Evolutionary conservation across 2,888 invertebrate species (phyloP).

Genomic region (Dryococelus australis): DNA sequence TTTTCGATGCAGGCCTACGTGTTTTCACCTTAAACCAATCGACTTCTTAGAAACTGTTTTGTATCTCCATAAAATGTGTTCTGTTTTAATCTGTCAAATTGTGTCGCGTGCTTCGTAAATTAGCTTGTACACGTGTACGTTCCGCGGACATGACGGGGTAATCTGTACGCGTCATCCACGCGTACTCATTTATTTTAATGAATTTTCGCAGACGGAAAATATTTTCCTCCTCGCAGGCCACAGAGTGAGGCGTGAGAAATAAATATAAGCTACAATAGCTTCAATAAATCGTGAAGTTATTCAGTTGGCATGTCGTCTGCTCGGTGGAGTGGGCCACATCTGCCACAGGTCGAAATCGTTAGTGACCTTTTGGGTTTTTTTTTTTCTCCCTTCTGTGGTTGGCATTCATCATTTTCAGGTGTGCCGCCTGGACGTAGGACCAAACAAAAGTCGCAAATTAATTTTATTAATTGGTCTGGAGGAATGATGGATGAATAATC

Average conservation of each 20-base stretch:
- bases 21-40: too few species aligned
- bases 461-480: background rate
- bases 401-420: constrained; percentile 8
- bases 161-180: too few species aligned
- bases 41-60: too few species aligned
- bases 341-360: constrained; percentile 6
- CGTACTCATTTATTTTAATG: background rate
- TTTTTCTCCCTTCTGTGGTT: background rate
- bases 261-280: background rate
- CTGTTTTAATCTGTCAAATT: too few species aligned
- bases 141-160: too few species aligned
- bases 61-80: too few species aligned
- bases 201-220: background rate
- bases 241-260: background rate
- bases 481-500: background rate
- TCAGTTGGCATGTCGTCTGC: background rate
- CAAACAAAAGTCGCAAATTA: constrained; percentile 16
- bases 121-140: too few species aligned
- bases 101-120: too few species aligned
- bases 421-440: background rate
- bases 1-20: too few species aligned
- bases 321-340: background rate
- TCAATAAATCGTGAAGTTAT: background rate
- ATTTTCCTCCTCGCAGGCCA: background rate
- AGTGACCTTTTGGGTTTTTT: background rate